Percentiles rank a stretch among this genome's conserved stretches.
phyloP scores from a whole-genome alignment of 2,888 invertebrate species.

The Tenthredo mesomela region DNA sequence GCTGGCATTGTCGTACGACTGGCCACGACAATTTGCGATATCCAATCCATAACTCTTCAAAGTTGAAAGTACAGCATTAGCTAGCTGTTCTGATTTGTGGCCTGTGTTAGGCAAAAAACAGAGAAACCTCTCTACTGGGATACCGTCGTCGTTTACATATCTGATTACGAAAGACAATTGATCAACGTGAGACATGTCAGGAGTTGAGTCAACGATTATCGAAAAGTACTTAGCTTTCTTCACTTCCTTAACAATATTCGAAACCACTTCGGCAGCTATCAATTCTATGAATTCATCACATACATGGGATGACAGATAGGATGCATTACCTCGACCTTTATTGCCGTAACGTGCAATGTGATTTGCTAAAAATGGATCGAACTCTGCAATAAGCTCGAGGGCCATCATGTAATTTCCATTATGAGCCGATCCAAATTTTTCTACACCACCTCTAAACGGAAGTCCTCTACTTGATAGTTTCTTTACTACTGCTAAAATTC shows the following conservation, averaged over 20 bases:
- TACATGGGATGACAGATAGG: conserved; percentile 63
- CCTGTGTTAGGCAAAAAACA: conserved; percentile 26
- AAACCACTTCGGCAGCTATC: conserved; percentile 34
- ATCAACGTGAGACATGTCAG: conserved; percentile 57
- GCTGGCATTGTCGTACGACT: conserved; percentile 55
- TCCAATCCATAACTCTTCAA: conserved; percentile 27
- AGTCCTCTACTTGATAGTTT: conserved; percentile 47
- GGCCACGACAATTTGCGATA: conserved; percentile 45
- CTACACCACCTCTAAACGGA: conserved; percentile 38
- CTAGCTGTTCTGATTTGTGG: conserved; percentile 41
- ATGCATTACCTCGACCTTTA: conserved; percentile 59
- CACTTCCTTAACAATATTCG: conserved; percentile 24
- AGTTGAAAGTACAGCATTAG: conserved; percentile 50
- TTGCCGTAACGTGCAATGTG: conserved; percentile 61
- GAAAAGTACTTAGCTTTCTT: conserved; percentile 20
- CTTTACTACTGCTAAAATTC: conserved; percentile 49
- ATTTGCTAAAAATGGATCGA: conserved; percentile 52
- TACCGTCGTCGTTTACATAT: conserved; percentile 27
- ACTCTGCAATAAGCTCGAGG: conserved; percentile 48
- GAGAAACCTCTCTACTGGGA: conserved; percentile 32
- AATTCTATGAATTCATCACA: conserved; percentile 62
- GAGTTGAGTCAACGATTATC: conserved; percentile 25
- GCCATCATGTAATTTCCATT: conserved; percentile 54
- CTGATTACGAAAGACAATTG: conserved; percentile 60
- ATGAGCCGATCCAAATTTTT: conserved; percentile 46